Conservation (phyloP, 1,140 invertebrate species). For the Arion vulgaris region DNA sequence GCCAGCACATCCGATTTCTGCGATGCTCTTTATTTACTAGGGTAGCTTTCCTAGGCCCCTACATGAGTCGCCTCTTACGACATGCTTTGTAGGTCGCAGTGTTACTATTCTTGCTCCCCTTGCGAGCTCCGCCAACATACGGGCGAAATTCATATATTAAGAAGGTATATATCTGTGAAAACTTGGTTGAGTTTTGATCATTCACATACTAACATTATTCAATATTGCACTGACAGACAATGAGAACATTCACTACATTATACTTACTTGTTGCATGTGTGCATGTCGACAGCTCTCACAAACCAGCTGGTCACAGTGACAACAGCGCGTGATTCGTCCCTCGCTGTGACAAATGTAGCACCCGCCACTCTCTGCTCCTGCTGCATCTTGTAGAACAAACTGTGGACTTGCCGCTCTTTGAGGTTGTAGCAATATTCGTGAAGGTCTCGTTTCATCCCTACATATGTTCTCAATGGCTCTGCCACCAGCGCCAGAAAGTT, state of each 20-base stretch:
- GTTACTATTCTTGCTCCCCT: too few species aligned
- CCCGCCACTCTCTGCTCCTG: conserved; percentile 41
- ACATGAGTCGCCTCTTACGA: too few species aligned
- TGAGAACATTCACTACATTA: background rate
- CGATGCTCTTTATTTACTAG: too few species aligned
- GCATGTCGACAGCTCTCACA: conserved; percentile 91
- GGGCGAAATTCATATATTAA: too few species aligned
- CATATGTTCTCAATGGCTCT: conserved; percentile 77
- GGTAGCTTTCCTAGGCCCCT: too few species aligned
- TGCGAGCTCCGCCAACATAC: too few species aligned
- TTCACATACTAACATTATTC: too few species aligned
- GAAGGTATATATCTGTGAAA: too few species aligned
- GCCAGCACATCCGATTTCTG: too few species aligned
- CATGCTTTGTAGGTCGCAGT: too few species aligned
- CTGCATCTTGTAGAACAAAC: conserved; percentile 12
- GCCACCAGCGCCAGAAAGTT: conserved; percentile 74
- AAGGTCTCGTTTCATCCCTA: conserved; percentile 82
- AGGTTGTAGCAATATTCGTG: background rate
- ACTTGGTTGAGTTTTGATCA: too few species aligned
- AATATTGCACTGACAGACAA: too few species aligned
- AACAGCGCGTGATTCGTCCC: conserved; percentile 88
- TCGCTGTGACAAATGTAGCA: conserved; percentile 88
- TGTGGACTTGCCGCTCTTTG: conserved; percentile 18
- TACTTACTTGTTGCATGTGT: conserved; percentile 91
- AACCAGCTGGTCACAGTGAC: conserved; percentile 94